Conservation (phyloP, 2,797 vertebrate genomes). For the Zalophus californianus region DNA sequence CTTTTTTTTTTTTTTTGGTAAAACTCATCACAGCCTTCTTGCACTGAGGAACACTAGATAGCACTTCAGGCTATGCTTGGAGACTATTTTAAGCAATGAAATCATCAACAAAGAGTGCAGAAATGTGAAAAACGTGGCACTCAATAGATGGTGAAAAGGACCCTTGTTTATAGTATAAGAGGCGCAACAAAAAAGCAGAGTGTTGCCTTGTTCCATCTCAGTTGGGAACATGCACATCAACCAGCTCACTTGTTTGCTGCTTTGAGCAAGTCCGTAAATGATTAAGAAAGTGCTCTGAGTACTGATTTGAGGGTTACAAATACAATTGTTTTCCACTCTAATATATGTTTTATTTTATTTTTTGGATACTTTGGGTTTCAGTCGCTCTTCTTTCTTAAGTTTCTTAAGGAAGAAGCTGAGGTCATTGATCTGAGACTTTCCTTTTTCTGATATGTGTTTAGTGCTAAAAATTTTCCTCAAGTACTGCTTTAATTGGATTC, state of each 20-base stretch:
- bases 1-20: background rate
- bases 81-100: background rate
- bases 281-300: too few relatives aligned
- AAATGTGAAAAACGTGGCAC: background rate
- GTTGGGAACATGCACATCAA: background rate
- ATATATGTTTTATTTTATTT: background rate
- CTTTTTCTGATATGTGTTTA: background rate
- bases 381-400: background rate
- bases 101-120: background rate
- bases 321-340: background rate
- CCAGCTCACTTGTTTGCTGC: background rate
- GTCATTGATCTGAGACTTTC: background rate
- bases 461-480: background rate
- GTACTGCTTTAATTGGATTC: background rate
- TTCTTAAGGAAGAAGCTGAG: background rate
- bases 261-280: background rate
- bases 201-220: rapidly evolving
- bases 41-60: background rate
- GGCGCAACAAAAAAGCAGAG: background rate
- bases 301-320: background rate
- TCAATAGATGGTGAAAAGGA: background rate
- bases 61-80: background rate
- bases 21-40: background rate
- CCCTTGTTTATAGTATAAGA: background rate
- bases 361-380: background rate